Conservation (phyloP, 2,888 invertebrate species). For the Monochamus alternatus region DNA sequence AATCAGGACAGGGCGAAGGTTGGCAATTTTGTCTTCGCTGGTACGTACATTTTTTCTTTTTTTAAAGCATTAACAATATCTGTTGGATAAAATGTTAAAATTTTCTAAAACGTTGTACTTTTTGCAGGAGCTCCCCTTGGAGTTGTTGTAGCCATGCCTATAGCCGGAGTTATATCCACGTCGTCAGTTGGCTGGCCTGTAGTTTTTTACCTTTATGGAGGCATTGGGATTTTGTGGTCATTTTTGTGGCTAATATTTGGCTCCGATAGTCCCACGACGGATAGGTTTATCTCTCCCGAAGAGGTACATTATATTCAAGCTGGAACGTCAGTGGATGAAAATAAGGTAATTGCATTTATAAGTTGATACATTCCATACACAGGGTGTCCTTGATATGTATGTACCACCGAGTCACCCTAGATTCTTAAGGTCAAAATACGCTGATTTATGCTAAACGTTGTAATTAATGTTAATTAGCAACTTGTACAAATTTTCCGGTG, state of each 20-base stretch:
- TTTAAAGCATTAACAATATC: too few relatives aligned
- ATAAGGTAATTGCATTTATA: background rate
- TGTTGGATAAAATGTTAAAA: too few relatives aligned
- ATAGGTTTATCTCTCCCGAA: constrained; percentile 73
- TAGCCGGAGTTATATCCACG: constrained; percentile 80
- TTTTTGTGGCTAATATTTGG: constrained; percentile 76
- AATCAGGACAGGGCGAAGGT: constrained; percentile 79
- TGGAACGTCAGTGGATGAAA: constrained; percentile 13
- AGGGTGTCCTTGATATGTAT: too few relatives aligned
- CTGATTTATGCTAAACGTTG: too few relatives aligned
- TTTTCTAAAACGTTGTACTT: background rate
- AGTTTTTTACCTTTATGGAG: constrained; percentile 83
- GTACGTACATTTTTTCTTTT: constrained; percentile 42
- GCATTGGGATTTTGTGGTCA: constrained; percentile 76
- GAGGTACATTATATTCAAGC: constrained; percentile 75
- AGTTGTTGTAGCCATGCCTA: constrained; percentile 80
- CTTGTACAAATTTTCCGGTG: too few relatives aligned
- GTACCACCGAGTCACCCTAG: too few relatives aligned
- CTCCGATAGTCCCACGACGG: constrained; percentile 77
- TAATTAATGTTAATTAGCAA: too few relatives aligned
- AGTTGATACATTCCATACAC: too few relatives aligned
- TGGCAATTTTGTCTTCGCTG: constrained; percentile 77
- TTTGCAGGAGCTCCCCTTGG: constrained; percentile 75
- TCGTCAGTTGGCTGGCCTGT: constrained; percentile 83
- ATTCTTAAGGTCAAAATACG: too few relatives aligned